Evolutionary conservation across 2,888 invertebrate species (phyloP).

Genomic region (Coremacera marginata): DNA sequence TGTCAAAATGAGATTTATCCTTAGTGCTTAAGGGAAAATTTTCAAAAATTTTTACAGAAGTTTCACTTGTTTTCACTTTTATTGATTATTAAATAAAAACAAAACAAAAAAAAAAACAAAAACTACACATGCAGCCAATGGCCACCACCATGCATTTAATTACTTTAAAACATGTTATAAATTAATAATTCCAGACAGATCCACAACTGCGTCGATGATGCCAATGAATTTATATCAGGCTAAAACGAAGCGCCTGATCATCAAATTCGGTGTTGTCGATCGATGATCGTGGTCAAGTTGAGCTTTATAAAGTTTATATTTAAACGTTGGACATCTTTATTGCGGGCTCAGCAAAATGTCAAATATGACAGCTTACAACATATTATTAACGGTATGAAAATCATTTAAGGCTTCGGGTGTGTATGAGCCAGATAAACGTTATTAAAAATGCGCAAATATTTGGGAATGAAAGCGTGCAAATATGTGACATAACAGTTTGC

Average conservation of each 20-base stretch:
- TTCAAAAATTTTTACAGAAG: background rate
- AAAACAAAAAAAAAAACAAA: background rate
- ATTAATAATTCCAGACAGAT: slow-evolving; percentile 14
- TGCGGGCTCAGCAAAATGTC: slow-evolving; percentile 37
- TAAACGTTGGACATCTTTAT: slow-evolving; percentile 20
- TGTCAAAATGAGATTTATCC: too few relatives aligned
- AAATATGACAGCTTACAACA: slow-evolving; percentile 54
- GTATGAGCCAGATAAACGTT: slow-evolving; percentile 32
- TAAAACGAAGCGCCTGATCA: background rate
- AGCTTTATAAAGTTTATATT: background rate
- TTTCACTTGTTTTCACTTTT: slow-evolving; percentile 11
- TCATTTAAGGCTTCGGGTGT: slow-evolving; percentile 26
- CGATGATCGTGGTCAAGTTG: background rate
- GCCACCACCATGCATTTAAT: slow-evolving; percentile 26
- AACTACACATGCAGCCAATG: background rate
- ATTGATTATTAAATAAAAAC: background rate
- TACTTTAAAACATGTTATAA: slow-evolving; percentile 26
- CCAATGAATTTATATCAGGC: background rate
- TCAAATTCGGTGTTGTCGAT: background rate
- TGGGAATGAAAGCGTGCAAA: slow-evolving; percentile 44
- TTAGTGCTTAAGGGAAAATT: too few relatives aligned
- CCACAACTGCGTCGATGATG: background rate
- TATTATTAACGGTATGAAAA: slow-evolving; percentile 51
- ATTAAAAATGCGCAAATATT: slow-evolving; percentile 51
- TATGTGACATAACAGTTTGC: slow-evolving; percentile 46